Percentiles rank a stretch among this genome's conserved stretches.
Conservation (phyloP, 1,140 invertebrate genomes). For the Panagrolaimus sp. region DNA sequence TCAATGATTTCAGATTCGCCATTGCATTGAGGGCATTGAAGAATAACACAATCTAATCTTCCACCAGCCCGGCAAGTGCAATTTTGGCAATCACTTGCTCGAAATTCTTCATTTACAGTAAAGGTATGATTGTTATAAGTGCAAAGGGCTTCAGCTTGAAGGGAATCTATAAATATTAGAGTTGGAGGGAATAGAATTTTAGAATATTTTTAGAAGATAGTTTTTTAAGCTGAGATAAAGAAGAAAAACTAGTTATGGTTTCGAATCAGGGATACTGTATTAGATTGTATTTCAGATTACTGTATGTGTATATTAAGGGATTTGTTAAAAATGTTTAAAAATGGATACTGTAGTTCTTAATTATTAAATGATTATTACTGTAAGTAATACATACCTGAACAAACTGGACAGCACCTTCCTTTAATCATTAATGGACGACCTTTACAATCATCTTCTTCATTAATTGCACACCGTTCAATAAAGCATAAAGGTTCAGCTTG, state of each 20-base stretch:
- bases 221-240: not conserved
- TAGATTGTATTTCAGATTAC: no score
- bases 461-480: not conserved
- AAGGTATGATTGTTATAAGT: conserved; percentile 21
- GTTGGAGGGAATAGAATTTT: not conserved
- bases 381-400: conserved; percentile 28
- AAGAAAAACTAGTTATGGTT: not conserved
- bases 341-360: not conserved
- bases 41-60: conserved; percentile 19
- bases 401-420: conserved; percentile 36
- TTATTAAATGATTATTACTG: not conserved
- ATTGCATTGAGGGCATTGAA: conserved; percentile 28
- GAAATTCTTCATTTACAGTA: conserved; percentile 26
- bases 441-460: conserved; percentile 18
- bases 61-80: conserved; percentile 25
- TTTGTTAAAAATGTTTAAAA: no score
- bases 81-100: conserved; percentile 28
- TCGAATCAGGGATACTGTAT: conserved; percentile 1
- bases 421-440: conserved; percentile 28
- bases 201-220: not conserved
- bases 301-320: no score
- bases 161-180: not conserved
- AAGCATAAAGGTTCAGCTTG: conserved; percentile 10
- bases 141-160: conserved; percentile 22
- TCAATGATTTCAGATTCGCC: not conserved